These are phyloP conservation scores for Acrocyrtus sp. DNA, from an alignment of 2,888 invertebrate genomes.

Conservation along the genomic window DNA sequence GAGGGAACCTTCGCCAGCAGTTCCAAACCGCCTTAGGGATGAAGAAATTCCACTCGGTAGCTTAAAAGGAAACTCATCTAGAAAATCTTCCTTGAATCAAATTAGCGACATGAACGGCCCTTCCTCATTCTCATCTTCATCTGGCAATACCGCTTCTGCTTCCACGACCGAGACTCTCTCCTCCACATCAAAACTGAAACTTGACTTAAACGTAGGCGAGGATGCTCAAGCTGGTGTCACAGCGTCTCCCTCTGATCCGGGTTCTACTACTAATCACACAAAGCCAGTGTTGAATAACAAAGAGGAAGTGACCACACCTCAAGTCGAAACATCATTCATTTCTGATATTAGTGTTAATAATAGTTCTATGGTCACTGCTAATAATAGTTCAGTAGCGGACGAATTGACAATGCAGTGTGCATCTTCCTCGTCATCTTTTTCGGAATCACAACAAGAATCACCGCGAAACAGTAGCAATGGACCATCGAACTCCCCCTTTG, in stretches of 20 bases:
- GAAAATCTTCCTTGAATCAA: constrained; percentile 22
- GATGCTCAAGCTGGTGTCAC: constrained; percentile 7
- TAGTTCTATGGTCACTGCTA: constrained; percentile 11
- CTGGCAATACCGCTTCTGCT: constrained; percentile 37
- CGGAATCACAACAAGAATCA: background rate
- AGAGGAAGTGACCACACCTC: constrained; percentile 56
- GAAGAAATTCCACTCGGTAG: constrained; percentile 61
- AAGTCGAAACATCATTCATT: constrained; percentile 60
- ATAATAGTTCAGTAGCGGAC: constrained; percentile 19
- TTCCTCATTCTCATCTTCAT: constrained; percentile 8
- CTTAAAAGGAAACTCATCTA: constrained; percentile 33
- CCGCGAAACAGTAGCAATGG: constrained; percentile 24
- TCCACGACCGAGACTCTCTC: constrained; percentile 6
- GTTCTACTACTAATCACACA: background rate
- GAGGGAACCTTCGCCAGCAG: constrained; percentile 52
- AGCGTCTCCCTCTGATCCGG: background rate
- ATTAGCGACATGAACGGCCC: constrained; percentile 18
- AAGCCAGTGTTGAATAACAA: constrained; percentile 15
- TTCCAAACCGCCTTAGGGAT: constrained; percentile 35
- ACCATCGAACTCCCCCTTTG: constrained; percentile 34
- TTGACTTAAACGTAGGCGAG: constrained; percentile 24
- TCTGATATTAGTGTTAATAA: constrained; percentile 29
- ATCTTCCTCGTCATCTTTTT: background rate
- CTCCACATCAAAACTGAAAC: constrained; percentile 5
- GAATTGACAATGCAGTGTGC: background rate